Conservation (phyloP, 1,140 invertebrate genomes). For the Heliothis subflexa region DNA sequence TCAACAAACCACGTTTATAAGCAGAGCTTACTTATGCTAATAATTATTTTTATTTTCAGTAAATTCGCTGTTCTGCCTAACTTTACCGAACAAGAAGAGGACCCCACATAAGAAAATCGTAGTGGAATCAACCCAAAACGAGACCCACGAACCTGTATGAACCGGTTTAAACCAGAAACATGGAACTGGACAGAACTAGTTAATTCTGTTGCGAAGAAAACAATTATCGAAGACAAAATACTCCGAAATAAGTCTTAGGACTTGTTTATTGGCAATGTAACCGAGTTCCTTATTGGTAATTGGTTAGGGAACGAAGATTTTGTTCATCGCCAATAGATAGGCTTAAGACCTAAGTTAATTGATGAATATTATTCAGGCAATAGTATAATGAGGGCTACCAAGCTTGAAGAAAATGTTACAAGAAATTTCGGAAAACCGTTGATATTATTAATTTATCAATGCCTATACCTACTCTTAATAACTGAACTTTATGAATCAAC, state of each 20-base stretch:
- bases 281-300: background rate
- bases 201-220: conserved; percentile 9
- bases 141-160: conserved; percentile 79
- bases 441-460: too few relatives aligned
- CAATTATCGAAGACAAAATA: conserved; percentile 13
- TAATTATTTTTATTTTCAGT: conserved; percentile 60
- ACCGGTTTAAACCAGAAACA: conserved; percentile 20
- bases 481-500: too few relatives aligned
- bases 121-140: conserved; percentile 62
- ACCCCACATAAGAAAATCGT: conserved; percentile 53
- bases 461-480: too few relatives aligned
- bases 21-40: background rate
- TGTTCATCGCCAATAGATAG: background rate
- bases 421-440: too few relatives aligned
- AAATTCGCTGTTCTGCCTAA: conserved; percentile 72
- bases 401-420: too few relatives aligned
- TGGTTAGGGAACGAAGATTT: background rate
- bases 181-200: conserved; percentile 34
- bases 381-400: background rate
- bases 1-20: background rate
- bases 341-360: background rate
- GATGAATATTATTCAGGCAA: background rate
- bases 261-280: conserved; percentile 14
- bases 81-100: conserved; percentile 66
- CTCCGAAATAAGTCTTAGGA: conserved; percentile 3